phyloP scores from a whole-genome alignment of 2,888 invertebrate species.

The Phortica magna region DNA sequence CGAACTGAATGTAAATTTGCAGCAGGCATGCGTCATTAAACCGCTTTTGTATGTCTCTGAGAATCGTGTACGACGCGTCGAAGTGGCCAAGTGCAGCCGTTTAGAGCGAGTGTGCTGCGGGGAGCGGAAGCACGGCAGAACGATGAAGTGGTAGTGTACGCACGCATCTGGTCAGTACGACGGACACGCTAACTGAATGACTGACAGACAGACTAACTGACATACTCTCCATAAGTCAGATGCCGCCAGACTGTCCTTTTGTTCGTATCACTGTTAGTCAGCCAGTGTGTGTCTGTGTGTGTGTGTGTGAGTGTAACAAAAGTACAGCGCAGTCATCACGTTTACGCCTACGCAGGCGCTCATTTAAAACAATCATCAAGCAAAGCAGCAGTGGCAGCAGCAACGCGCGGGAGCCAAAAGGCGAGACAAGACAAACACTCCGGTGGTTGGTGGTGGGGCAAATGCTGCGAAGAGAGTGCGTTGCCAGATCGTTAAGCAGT shows the following conservation, averaged over 20 bases:
- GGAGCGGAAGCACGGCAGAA: no score
- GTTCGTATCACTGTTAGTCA: neutral
- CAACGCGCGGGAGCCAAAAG: conserved; percentile 2
- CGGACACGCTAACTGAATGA: conserved; percentile 9
- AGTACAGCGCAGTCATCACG: conserved; percentile 28
- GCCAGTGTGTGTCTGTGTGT: neutral
- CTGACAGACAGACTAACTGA: conserved; percentile 39
- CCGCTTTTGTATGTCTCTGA: conserved; percentile 31
- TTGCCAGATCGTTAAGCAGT: conserved; percentile 54
- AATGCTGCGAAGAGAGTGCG: conserved; percentile 1
- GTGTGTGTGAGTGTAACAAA: conserved; percentile 36
- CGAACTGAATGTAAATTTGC: conserved; percentile 59
- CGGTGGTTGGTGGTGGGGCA: neutral
- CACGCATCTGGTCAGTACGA: neutral
- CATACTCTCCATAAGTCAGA: conserved; percentile 13
- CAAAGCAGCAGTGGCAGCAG: neutral
- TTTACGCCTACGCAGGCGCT: conserved; percentile 59
- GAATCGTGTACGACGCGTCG: neutral
- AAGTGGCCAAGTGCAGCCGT: neutral
- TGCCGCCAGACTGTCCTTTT: no score
- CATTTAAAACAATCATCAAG: conserved; percentile 55
- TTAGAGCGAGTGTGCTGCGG: neutral
- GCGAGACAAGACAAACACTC: neutral
- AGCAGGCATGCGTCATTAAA: conserved; percentile 58
- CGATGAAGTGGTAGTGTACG: neutral